Evolutionary conservation across 2,888 invertebrate species (phyloP), one percentile per base, ranked within the genome.

Genomic region (Campopleginae sp.): DNA sequence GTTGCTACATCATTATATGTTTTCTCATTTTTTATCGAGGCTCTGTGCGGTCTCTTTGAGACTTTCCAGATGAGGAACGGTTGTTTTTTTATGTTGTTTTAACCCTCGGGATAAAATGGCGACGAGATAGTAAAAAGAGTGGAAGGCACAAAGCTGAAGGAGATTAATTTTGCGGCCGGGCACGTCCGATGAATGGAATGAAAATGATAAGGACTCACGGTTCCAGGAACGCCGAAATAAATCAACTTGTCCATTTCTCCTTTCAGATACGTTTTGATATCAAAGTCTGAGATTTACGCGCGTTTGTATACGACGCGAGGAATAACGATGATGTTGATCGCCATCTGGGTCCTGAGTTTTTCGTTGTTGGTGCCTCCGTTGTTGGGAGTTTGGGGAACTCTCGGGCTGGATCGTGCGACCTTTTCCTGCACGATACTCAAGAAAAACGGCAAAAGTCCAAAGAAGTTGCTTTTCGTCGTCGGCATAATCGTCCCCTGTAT

Each of bases 381-480:
- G 31, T 93, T 97, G 12, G 98, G 97, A 76, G 94, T 97, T 23
- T 98, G 98, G 98, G 98, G 98, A 19, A 96, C 95, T 88, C 95
- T 98, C 86, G 98, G 98, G 0, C 94, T 98, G 51, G 97, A 98
- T 89, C 94, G 95, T 42, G 95, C 95, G 27, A 97, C 98, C 1
- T 98, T 98, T 93, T 98, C 98, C 0, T 98, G 98, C 93, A 98
- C 98, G 31, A 98, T 98, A 88, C 94, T 98, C 71, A 95, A 95
- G 86, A 96, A 97, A 91, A 95, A 97, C 91, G 97, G 96, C 58
- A 95, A 94, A 86, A 98, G 98, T 0, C 98, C 98, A 3, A 98
- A 98, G 94, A 98, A 97, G 92, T 95, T 96, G 80, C 95, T 98
- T 0, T 98, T 98, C 94, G 94, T 97, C 19, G 95, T 98, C 88